A percentile compares a stretch with the other conserved stretches of the same genome.
phyloP scores from a whole-genome alignment of 2,113 vertebrate species.

The Neoarius graeffei region DNA sequence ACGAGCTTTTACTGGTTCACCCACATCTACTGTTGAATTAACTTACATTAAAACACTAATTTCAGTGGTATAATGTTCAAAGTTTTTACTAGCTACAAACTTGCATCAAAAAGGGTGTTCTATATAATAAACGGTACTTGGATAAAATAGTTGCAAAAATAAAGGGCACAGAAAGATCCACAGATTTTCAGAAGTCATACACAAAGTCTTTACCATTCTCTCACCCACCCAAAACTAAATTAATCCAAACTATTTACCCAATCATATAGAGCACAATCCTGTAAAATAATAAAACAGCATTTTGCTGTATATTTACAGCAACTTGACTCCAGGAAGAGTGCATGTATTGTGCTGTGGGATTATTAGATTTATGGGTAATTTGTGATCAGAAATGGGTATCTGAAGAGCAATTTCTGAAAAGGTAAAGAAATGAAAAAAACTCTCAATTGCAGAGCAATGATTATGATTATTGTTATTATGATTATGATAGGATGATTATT shows the following conservation, averaged over 20 bases:
- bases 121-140: neutral
- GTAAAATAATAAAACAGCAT: neutral
- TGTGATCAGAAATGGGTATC: slow-evolving; percentile 34
- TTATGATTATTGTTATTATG: slow-evolving; percentile 18
- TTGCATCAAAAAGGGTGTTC: neutral
- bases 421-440: neutral
- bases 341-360: slow-evolving; percentile 37
- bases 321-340: slow-evolving; percentile 1
- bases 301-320: neutral
- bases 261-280: neutral
- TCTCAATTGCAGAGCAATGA: slow-evolving; percentile 17
- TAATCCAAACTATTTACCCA: neutral
- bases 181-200: neutral
- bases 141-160: neutral
- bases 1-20: neutral
- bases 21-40: neutral
- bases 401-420: slow-evolving; percentile 23
- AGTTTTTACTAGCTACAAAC: neutral
- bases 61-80: neutral
- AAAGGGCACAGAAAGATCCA: neutral
- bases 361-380: slow-evolving; percentile 49
- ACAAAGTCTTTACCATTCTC: neutral
- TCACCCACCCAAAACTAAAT: neutral
- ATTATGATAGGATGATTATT: neutral
- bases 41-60: neutral